Percentiles rank a stretch among this genome's conserved stretches.
phyloP scores from a whole-genome alignment of 2,797 vertebrate genomes.

The Brachyalestes nurse region DNA sequence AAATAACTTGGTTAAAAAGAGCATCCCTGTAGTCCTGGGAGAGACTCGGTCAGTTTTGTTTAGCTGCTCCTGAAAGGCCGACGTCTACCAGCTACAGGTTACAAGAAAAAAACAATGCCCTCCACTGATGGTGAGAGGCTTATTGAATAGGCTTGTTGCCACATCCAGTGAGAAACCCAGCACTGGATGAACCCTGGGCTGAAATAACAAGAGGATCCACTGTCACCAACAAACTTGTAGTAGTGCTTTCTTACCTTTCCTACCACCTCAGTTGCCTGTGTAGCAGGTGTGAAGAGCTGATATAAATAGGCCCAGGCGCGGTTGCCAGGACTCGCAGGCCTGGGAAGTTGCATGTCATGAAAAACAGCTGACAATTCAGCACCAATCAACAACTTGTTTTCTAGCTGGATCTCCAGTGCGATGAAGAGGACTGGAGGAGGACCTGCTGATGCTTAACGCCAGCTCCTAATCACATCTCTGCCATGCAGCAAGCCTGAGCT shows the following conservation, averaged over 20 bases:
- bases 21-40: constrained; percentile 76
- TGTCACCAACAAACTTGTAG: constrained; percentile 61
- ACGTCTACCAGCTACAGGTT: constrained; percentile 71
- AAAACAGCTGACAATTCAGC: constrained; percentile 65
- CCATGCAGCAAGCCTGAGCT: constrained; percentile 82
- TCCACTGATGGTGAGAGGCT: constrained; percentile 54
- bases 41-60: constrained; percentile 79
- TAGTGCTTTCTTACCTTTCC: constrained; percentile 55
- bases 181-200: constrained; percentile 58
- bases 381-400: constrained; percentile 75
- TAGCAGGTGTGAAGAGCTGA: constrained; percentile 55
- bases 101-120: constrained; percentile 60
- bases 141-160: constrained; percentile 57
- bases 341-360: constrained; percentile 64
- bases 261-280: constrained; percentile 57
- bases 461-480: constrained; percentile 79
- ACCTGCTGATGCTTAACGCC: constrained; percentile 80
- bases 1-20: constrained; percentile 81
- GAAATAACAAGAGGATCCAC: constrained; percentile 60
- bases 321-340: constrained; percentile 62
- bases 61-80: constrained; percentile 69
- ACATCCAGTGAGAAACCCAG: constrained; percentile 51
- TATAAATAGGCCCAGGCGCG: constrained; percentile 60
- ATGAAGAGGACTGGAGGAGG: constrained; percentile 66
- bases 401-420: constrained; percentile 67